Conservation (phyloP, 2,888 invertebrate genomes). For the Acrobasis consociella region DNA sequence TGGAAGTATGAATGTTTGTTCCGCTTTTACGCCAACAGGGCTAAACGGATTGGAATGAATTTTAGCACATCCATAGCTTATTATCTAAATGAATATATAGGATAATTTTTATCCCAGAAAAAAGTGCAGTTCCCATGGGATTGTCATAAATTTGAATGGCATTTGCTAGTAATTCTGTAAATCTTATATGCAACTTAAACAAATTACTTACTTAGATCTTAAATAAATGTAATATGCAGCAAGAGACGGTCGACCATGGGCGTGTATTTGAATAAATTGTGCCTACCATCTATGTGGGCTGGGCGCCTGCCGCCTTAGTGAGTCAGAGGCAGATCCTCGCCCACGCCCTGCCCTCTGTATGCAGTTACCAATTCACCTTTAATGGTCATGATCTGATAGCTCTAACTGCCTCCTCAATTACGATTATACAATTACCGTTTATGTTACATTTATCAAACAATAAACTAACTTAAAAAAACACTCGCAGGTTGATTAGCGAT, state of each 20-base stretch:
- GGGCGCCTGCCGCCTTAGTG: constrained; percentile 16
- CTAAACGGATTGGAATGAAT: too few relatives aligned
- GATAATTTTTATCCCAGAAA: too few relatives aligned
- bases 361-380: constrained; percentile 22
- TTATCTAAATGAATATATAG: too few relatives aligned
- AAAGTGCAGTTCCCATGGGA: too few relatives aligned
- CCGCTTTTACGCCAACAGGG: too few relatives aligned
- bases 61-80: too few relatives aligned
- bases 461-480: background rate
- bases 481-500: background rate
- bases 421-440: constrained; percentile 4
- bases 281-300: constrained; percentile 7
- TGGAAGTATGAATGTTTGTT: too few relatives aligned
- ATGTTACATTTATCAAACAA: background rate
- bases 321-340: constrained; percentile 21
- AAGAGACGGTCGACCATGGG: constrained; percentile 2
- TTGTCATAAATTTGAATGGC: too few relatives aligned
- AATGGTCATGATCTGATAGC: constrained; percentile 16
- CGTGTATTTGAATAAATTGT: constrained; percentile 21
- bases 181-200: background rate
- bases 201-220: background rate
- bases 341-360: constrained; percentile 5
- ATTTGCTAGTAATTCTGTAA: too few relatives aligned
- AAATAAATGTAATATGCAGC: background rate
- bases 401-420: constrained; percentile 18